Percentiles rank a stretch among this genome's conserved stretches.
Evolutionary conservation across 2,797 vertebrate genomes (phyloP).

Genomic region (Zenarchopterus dispar): DNA sequence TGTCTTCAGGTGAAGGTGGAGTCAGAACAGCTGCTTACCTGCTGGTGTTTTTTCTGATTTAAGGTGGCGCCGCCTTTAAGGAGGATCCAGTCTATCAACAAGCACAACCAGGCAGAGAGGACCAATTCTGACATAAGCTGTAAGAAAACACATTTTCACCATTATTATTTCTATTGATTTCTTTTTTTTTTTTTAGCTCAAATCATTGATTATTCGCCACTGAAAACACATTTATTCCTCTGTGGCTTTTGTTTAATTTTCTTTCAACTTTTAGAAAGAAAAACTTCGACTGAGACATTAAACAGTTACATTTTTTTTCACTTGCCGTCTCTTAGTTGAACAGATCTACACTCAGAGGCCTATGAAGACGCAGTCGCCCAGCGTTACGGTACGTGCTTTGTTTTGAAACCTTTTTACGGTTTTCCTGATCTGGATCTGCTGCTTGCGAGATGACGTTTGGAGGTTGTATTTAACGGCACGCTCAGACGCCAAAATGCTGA

Average conservation of each 20-base stretch:
- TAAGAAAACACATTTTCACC: slow-evolving; percentile 60
- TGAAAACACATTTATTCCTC: not conserved
- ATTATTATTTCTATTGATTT: not conserved
- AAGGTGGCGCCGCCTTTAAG: slow-evolving; percentile 77
- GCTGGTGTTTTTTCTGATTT: slow-evolving; percentile 1
- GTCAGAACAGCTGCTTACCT: not conserved
- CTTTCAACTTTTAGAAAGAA: not conserved
- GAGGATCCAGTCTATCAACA: slow-evolving; percentile 89
- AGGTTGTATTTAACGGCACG: too few species aligned
- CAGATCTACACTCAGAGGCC: slow-evolving; percentile 78
- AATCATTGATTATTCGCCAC: not conserved
- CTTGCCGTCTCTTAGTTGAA: slow-evolving; percentile 67
- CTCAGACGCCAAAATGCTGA: too few species aligned
- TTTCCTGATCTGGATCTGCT: too few species aligned
- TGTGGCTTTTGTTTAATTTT: not conserved
- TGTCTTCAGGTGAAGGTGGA: too few species aligned
- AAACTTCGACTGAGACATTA: not conserved
- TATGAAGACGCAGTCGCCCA: slow-evolving; percentile 50
- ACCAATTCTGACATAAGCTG: slow-evolving; percentile 83
- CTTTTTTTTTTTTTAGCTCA: not conserved
- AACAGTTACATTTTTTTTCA: slow-evolving; percentile 6
- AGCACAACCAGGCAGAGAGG: slow-evolving; percentile 81
- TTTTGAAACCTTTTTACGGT: too few species aligned
- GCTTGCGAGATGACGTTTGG: too few species aligned
- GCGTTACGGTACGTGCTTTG: slow-evolving; percentile 55